phyloP scores from a whole-genome alignment of 2,888 invertebrate species.

The Synergus japonicus region DNA sequence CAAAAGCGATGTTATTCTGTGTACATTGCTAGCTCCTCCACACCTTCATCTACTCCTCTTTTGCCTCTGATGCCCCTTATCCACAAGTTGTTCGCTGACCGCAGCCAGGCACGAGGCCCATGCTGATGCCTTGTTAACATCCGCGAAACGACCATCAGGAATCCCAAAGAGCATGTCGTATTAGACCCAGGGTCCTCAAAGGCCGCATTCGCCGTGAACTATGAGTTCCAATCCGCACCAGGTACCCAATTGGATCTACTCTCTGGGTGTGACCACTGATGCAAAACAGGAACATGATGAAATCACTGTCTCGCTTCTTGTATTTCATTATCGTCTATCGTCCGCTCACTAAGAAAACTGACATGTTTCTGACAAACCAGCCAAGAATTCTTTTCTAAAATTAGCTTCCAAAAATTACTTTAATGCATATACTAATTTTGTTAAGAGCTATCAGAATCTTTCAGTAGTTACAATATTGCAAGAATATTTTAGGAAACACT shows the following conservation, averaged over 20 bases:
- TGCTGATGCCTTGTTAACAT: slow-evolving; percentile 76
- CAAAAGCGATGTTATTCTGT: slow-evolving; percentile 45
- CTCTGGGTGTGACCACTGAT: slow-evolving; percentile 35
- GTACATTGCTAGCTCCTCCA: slow-evolving; percentile 52
- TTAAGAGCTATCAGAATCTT: not conserved
- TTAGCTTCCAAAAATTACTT: slow-evolving; percentile 4
- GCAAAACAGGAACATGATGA: slow-evolving; percentile 39
- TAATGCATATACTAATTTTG: not conserved
- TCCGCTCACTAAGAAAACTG: slow-evolving; percentile 19
- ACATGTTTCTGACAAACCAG: slow-evolving; percentile 10
- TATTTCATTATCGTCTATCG: slow-evolving; percentile 38
- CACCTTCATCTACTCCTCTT: slow-evolving; percentile 54
- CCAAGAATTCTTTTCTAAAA: slow-evolving; percentile 24
- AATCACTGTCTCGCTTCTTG: slow-evolving; percentile 39
- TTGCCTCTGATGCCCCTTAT: slow-evolving; percentile 56
- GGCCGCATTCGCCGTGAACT: slow-evolving; percentile 51
- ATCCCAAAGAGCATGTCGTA: slow-evolving; percentile 75
- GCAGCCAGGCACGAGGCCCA: slow-evolving; percentile 72
- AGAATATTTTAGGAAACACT: too few relatives aligned
- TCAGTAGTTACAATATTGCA: too few relatives aligned
- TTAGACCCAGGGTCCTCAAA: slow-evolving; percentile 63
- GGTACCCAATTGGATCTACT: slow-evolving; percentile 42
- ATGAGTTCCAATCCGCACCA: slow-evolving; percentile 48
- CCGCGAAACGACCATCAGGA: slow-evolving; percentile 72
- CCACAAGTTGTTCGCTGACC: slow-evolving; percentile 57